Conservation (phyloP, 2,888 invertebrate genomes). For the Callinectes sapidus region DNA sequence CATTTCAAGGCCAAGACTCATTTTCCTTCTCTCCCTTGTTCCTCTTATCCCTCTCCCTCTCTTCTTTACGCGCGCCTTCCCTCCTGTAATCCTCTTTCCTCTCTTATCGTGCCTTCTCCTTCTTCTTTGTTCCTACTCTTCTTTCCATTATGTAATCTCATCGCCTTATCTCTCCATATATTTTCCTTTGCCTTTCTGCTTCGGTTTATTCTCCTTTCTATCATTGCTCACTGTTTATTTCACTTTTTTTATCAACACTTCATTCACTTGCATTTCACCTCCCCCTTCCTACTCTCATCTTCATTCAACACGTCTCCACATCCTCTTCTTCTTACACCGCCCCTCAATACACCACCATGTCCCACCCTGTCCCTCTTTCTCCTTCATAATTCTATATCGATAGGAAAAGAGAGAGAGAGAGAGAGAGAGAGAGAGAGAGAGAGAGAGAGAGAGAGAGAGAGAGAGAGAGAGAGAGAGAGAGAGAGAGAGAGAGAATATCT, state of each 20-base stretch:
- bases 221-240: neutral
- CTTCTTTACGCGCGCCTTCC: neutral
- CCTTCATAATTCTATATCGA: neutral
- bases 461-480: constrained; percentile 40
- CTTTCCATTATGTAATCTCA: neutral
- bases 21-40: neutral
- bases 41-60: neutral
- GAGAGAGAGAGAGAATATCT: neutral
- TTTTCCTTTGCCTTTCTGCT: neutral
- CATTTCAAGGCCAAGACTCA: neutral
- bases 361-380: too few species aligned
- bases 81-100: neutral
- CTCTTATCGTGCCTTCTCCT: neutral
- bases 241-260: neutral
- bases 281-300: neutral
- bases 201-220: neutral
- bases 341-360: neutral
- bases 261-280: neutral
- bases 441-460: constrained; percentile 39
- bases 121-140: neutral
- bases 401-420: neutral
- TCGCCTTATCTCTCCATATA: neutral
- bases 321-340: neutral
- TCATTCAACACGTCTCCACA: neutral
- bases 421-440: neutral